Conservation (phyloP, 2,113 vertebrate species). For the rat (Rattus norvegicus) region DNA sequence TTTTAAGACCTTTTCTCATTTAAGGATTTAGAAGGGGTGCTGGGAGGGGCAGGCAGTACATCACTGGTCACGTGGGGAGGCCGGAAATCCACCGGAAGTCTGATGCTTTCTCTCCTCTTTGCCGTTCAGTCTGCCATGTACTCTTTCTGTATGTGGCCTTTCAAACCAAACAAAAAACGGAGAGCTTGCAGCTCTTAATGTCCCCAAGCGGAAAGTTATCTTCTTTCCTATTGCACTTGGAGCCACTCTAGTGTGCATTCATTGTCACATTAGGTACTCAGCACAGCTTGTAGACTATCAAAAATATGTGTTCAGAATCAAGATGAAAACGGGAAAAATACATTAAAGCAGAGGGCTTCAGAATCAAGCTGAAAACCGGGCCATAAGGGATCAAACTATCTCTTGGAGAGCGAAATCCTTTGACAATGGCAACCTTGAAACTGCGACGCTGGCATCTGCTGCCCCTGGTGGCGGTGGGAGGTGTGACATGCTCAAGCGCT, state of each 20-base stretch:
- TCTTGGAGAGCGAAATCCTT: background rate
- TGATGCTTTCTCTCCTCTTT: background rate
- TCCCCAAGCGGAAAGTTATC: background rate
- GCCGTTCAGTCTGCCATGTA: background rate
- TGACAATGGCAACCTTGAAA: background rate
- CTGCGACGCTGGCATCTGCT: background rate
- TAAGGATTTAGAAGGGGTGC: background rate
- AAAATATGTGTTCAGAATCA: background rate
- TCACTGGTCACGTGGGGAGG: background rate
- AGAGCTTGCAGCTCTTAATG: background rate
- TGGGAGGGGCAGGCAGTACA: background rate
- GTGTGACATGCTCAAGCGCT: background rate
- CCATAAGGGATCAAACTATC: background rate
- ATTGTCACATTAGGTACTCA: background rate
- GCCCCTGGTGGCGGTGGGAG: background rate
- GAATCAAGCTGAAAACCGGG: background rate
- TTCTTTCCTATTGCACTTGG: background rate
- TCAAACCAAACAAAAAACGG: slow-evolving; percentile 36
- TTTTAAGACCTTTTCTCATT: slow-evolving; percentile 10
- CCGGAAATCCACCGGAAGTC: background rate
- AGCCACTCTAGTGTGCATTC: background rate
- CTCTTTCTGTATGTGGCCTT: background rate
- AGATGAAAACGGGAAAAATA: too few relatives aligned
- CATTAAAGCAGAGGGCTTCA: background rate
- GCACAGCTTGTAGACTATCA: background rate